phyloP scores from a whole-genome alignment of 2,113 vertebrate species.

The Hemiprocne comata region DNA sequence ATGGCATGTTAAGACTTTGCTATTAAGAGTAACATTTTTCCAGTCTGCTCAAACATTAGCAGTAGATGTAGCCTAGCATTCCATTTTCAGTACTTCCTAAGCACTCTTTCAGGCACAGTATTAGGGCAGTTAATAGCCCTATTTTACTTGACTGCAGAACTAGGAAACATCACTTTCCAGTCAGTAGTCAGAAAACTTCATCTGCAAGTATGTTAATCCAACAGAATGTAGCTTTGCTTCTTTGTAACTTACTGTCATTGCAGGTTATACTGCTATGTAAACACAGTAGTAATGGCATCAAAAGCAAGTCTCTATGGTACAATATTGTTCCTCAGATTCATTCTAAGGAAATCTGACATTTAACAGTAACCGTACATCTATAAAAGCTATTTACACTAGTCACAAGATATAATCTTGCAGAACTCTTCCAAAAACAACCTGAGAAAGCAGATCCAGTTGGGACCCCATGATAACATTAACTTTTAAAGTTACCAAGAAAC shows the following conservation, averaged over 20 bases:
- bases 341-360: background rate
- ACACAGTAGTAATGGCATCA: rapidly evolving
- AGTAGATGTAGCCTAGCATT: background rate
- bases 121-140: background rate
- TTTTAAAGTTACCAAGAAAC: background rate
- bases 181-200: background rate
- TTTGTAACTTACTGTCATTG: background rate
- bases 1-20: background rate
- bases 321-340: background rate
- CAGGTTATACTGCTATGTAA: background rate
- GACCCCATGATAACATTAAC: background rate
- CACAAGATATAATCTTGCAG: background rate
- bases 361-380: background rate
- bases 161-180: background rate
- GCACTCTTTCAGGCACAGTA: background rate
- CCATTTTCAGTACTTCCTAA: background rate
- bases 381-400: background rate
- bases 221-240: background rate
- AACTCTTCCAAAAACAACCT: background rate
- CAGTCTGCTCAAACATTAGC: background rate
- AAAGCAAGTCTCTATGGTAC: background rate
- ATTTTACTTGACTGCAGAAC: background rate
- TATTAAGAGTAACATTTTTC: background rate
- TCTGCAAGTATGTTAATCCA: background rate
- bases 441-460: background rate